phyloP scores from a whole-genome alignment of 2,888 invertebrate species.

The Halocaridina rubra region DNA sequence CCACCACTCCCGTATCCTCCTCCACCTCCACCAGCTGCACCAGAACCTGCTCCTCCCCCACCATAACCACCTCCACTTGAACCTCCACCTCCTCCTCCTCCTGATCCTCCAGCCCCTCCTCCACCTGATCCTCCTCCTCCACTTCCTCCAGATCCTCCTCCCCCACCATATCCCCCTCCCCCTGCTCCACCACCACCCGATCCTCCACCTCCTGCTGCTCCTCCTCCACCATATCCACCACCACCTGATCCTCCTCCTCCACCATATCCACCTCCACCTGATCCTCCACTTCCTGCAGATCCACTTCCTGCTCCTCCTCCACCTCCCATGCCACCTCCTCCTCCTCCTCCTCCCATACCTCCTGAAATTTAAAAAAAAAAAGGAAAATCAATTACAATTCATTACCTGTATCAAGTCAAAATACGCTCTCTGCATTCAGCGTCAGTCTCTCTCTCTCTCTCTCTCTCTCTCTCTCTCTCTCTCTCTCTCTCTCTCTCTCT shows the following conservation, averaged over 20 bases:
- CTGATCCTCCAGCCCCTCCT: neutral
- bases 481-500: too few species aligned
- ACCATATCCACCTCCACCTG: neutral
- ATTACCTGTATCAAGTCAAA: too few species aligned
- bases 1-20: neutral
- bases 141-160: neutral
- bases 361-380: neutral
- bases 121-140: neutral
- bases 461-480: too few species aligned
- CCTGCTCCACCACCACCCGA: neutral
- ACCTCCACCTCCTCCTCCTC: neutral
- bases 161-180: neutral
- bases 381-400: too few species aligned
- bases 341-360: neutral
- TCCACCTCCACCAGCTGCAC: neutral
- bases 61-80: neutral
- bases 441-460: too few species aligned
- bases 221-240: neutral
- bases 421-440: too few species aligned
- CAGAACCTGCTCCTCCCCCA: neutral
- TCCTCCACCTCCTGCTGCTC: neutral
- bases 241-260: neutral
- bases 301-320: slow-evolving; percentile 5
- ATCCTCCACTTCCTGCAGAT: neutral
- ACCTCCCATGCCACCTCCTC: neutral